phyloP scores from a whole-genome alignment of 1,140 invertebrate genomes.

The Megalonaias nervosa region DNA sequence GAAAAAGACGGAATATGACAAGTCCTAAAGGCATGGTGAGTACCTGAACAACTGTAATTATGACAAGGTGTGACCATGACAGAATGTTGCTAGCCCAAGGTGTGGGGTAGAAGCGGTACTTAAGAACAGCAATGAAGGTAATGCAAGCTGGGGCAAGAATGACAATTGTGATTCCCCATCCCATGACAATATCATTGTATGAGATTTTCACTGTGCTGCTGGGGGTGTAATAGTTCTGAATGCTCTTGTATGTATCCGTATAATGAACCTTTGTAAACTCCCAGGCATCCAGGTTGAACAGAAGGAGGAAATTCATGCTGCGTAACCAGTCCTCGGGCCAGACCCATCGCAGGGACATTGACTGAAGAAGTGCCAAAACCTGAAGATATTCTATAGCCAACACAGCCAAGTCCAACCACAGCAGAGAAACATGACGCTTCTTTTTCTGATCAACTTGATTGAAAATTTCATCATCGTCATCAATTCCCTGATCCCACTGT shows the following conservation, averaged over 20 bases:
- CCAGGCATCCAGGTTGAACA: constrained; percentile 64
- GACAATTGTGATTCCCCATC: constrained; percentile 43
- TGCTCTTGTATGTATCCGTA: constrained; percentile 47
- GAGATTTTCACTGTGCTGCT: constrained; percentile 46
- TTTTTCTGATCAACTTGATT: constrained; percentile 37
- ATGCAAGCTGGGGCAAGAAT: constrained; percentile 38
- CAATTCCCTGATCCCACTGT: constrained; percentile 8
- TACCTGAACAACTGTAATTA: constrained; percentile 55
- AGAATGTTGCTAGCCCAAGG: constrained; percentile 43
- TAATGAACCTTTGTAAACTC: constrained; percentile 61
- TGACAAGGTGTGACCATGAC: constrained; percentile 50
- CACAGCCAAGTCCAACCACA: constrained; percentile 56
- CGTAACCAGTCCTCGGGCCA: constrained; percentile 57
- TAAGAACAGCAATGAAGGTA: constrained; percentile 42
- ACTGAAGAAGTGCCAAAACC: constrained; percentile 61
- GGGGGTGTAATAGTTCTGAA: constrained; percentile 53
- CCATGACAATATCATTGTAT: constrained; percentile 51
- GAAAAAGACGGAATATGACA: constrained; percentile 56
- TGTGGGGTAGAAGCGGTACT: constrained; percentile 41
- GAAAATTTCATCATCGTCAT: constrained; percentile 42
- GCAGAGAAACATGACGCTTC: constrained; percentile 53
- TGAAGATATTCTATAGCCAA: constrained; percentile 60
- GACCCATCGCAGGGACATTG: constrained; percentile 61
- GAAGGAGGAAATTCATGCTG: constrained; percentile 57
- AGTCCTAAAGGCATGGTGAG: constrained; percentile 60